phyloP scores from a whole-genome alignment of 1,140 invertebrate species.

The Luehdorfia chinensis region DNA sequence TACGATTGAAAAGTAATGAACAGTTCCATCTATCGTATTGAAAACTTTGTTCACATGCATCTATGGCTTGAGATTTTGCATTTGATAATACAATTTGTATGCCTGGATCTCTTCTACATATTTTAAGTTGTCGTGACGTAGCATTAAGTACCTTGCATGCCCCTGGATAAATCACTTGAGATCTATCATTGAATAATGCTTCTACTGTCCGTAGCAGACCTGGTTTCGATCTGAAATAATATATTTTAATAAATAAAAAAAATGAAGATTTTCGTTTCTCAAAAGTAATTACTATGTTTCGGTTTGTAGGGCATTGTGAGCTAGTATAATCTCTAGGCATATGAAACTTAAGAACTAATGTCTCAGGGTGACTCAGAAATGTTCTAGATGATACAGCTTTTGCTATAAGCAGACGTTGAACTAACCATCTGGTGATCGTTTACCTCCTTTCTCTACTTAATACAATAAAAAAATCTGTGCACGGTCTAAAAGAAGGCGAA shows the following conservation, averaged over 20 bases:
- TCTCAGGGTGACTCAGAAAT: no score
- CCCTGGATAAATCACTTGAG: constrained; percentile 45
- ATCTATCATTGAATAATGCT: constrained; percentile 53
- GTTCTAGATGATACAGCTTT: no score
- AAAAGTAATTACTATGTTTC: no score
- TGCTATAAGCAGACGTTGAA: no score
- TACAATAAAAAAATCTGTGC: no score
- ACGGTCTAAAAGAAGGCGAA: no score
- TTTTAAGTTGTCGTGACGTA: constrained; percentile 53
- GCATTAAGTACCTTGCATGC: constrained; percentile 46
- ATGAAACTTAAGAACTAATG: no score
- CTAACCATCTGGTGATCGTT: no score
- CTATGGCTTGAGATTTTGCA: constrained; percentile 76
- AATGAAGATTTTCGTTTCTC: not conserved
- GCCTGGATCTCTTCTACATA: constrained; percentile 76
- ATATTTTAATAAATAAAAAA: not conserved
- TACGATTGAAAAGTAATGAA: constrained; percentile 70
- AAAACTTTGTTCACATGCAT: constrained; percentile 78
- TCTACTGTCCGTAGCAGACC: constrained; percentile 59
- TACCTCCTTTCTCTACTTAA: no score
- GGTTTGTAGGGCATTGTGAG: no score
- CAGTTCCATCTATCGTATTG: constrained; percentile 82
- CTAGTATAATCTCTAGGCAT: no score
- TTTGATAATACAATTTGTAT: constrained; percentile 70
- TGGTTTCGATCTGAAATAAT: constrained; percentile 54